These are phyloP conservation scores for Chelonia mydas DNA, from an alignment of 2,797 vertebrate genomes.

Conservation along the genomic window DNA sequence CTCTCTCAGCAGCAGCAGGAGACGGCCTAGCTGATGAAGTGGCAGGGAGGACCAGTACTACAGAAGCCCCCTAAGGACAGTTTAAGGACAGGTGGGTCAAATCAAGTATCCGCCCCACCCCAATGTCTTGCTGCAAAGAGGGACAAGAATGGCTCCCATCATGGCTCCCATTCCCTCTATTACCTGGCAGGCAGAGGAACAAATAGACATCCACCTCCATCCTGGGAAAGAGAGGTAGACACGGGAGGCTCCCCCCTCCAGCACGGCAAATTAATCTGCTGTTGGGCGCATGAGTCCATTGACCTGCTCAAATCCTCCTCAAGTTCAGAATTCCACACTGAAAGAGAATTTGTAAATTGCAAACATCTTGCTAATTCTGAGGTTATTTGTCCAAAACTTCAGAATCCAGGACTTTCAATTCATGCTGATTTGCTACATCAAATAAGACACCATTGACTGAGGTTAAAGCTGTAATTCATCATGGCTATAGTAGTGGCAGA, in stretches of 20 bases:
- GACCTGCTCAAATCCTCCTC: neutral
- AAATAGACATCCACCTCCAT: neutral
- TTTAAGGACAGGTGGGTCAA: neutral
- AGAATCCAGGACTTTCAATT: neutral
- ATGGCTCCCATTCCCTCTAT: neutral
- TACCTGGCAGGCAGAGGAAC: neutral
- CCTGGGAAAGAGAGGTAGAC: neutral
- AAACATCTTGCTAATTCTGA: neutral
- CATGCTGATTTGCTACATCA: neutral
- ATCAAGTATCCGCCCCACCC: neutral
- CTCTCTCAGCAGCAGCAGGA: neutral
- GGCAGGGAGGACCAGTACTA: neutral
- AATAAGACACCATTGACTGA: neutral
- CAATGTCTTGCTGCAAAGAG: neutral
- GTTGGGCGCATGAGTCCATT: neutral
- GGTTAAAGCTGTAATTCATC: neutral
- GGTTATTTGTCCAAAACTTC: neutral
- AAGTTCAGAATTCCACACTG: neutral
- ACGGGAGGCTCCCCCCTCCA: neutral
- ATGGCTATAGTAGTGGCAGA: neutral
- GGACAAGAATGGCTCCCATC: neutral
- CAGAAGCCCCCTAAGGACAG: neutral
- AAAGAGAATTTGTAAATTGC: neutral
- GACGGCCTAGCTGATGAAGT: neutral
- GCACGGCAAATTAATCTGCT: neutral